A percentile compares a stretch with the other conserved stretches of the same genome.
These are phyloP conservation scores for Phyllostomus hastatus DNA, from an alignment of 2,113 vertebrate species.

Conservation along the genomic window DNA sequence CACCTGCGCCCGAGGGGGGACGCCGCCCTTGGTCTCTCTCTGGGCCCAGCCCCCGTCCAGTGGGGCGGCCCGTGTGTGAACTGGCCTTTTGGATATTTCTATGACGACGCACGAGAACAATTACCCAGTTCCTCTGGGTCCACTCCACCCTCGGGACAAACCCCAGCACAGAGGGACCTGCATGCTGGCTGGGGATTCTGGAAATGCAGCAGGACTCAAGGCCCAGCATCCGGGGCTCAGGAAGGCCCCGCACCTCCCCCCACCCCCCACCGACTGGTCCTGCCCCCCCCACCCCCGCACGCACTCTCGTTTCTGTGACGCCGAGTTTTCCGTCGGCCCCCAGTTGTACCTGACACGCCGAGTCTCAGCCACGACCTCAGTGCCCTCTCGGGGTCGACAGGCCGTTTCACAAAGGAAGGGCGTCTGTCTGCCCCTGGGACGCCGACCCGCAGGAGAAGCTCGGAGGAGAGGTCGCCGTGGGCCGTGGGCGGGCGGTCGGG, in stretches of 20 bases:
- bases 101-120: not conserved
- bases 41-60: not conserved
- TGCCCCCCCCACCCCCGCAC: not conserved
- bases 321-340: too few relatives aligned
- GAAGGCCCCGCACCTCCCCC: accelerated
- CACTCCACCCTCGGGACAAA: not conserved
- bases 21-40: accelerated
- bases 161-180: not conserved
- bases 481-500: accelerated
- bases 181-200: not conserved
- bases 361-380: not conserved
- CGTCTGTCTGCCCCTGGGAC: accelerated
- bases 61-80: accelerated
- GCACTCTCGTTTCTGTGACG: accelerated
- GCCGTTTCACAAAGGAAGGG: not conserved
- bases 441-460: accelerated
- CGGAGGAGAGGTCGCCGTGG: accelerated
- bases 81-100: not conserved
- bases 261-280: not conserved
- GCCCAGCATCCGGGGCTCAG: not conserved
- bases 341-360: not conserved
- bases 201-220: accelerated
- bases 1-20: not conserved
- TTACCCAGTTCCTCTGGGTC: not conserved
- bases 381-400: too few relatives aligned